Percentiles rank a stretch among this genome's conserved stretches.
Evolutionary conservation across 1,140 invertebrate species (phyloP).

Genomic region (Protaetia brevitarsis): DNA sequence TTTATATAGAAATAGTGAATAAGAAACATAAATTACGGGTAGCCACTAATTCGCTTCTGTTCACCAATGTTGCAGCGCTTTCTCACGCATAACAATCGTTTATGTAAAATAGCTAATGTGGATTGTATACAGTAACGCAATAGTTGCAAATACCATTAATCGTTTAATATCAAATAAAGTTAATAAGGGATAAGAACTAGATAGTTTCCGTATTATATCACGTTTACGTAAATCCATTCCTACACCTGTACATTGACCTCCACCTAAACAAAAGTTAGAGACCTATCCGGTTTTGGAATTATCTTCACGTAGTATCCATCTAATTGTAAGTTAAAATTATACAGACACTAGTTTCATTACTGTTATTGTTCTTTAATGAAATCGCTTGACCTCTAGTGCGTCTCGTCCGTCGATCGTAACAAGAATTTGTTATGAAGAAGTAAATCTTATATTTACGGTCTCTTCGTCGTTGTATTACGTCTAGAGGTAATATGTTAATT

Average conservation of each 20-base stretch:
- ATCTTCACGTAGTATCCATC: neutral
- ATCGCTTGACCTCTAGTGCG: neutral
- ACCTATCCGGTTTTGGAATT: neutral
- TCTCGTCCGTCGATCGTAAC: slow-evolving; percentile 1
- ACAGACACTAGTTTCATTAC: neutral
- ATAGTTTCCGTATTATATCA: neutral
- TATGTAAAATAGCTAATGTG: too few relatives aligned
- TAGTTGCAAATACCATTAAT: neutral
- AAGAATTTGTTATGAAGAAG: slow-evolving; percentile 7
- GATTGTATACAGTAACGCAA: too few relatives aligned
- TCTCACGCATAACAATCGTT: too few relatives aligned
- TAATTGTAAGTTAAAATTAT: neutral
- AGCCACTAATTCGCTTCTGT: too few relatives aligned
- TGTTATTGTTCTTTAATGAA: slow-evolving; percentile 17
- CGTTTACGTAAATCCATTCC: neutral
- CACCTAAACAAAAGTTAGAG: neutral
- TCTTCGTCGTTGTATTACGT: neutral
- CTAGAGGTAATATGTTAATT: slow-evolving; percentile 13
- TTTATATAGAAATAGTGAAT: too few relatives aligned
- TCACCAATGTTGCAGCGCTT: too few relatives aligned
- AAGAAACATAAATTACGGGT: too few relatives aligned
- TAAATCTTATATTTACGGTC: slow-evolving; percentile 1
- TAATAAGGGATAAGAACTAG: too few relatives aligned
- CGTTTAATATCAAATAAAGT: neutral
- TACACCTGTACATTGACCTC: neutral